Evolutionary conservation across 2,888 invertebrate genomes (phyloP), one percentile per base, ranked within the genome.

Genomic region (Diloba caeruleocephala): DNA sequence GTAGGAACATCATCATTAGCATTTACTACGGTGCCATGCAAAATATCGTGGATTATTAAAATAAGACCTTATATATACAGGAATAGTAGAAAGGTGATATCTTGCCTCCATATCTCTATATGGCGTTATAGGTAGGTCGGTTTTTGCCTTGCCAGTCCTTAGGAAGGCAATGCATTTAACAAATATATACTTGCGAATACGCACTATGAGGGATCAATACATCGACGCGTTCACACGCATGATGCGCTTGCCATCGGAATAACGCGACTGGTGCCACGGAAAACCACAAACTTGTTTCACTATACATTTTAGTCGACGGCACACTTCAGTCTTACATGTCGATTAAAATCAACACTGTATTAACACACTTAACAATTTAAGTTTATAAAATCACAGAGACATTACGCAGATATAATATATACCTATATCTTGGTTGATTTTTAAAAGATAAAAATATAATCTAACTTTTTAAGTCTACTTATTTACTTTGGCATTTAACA

Each of bases 371-470:
- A 70, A 63, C 33, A 55, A 67, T 71, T 67, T 70, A 42, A 60
- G 51, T 63, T 60, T 41, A 60, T 53, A 49, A 53, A 55, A 70
- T 70, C 70, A 67, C 71, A 70, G 67, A 54, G 53, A 61, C 46
- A 53, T 59, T 53, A 57, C 52, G 52, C 34, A 38, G 29, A 38
- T 55, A 42, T n/a, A n/a, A n/a, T 53, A 34, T 46, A 46, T 45
- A 36, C 12, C 42, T 31, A 14, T 54, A 51, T 62, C 62, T 70
- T 70, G 63, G 67, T 63, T 55, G 59, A 56, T 53, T 51, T 46
- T 36, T 37, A 26, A 31, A 6, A 3, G 15, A 6, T 28, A 21
- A 6, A 28, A 13, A 29, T 1, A 29, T 25, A 32, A 32, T 12
- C n/a, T 37, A 12, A 19, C 3, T 5, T 31, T 28, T 19, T 39